Evolutionary conservation across 2,113 vertebrate genomes (phyloP).

Genomic region (Microcebus tavaratra): DNA sequence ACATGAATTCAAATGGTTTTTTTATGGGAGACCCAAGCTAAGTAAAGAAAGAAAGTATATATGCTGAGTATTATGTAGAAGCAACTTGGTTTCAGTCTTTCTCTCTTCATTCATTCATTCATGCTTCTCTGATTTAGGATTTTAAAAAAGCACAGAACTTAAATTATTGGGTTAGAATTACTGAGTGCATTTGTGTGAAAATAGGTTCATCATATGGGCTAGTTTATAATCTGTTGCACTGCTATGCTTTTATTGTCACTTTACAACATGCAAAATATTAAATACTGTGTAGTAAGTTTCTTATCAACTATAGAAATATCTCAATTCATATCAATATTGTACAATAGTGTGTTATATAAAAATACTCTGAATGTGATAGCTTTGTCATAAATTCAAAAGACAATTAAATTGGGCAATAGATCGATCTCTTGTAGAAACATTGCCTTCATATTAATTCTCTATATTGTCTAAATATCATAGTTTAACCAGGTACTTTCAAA

Average conservation of each 20-base stretch:
- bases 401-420: neutral
- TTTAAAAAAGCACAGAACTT: neutral
- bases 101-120: neutral
- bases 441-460: neutral
- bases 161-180: neutral
- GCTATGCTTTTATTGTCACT: neutral
- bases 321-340: neutral
- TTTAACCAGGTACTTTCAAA: neutral
- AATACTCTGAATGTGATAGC: neutral
- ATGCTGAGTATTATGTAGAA: neutral
- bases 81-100: neutral
- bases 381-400: conserved; percentile 32
- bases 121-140: neutral
- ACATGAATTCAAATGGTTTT: neutral
- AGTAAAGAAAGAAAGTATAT: neutral
- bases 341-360: neutral
- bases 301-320: neutral
- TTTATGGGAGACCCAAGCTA: neutral
- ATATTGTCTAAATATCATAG: neutral
- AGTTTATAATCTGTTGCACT: neutral
- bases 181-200: neutral
- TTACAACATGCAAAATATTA: neutral
- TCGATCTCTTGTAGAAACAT: neutral
- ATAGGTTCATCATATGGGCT: neutral
- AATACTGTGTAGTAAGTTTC: neutral